A percentile compares a stretch with the other conserved stretches of the same genome.
These are phyloP conservation scores for Perdita meconis DNA, from an alignment of 2,888 invertebrate genomes.

Conservation along the genomic window DNA sequence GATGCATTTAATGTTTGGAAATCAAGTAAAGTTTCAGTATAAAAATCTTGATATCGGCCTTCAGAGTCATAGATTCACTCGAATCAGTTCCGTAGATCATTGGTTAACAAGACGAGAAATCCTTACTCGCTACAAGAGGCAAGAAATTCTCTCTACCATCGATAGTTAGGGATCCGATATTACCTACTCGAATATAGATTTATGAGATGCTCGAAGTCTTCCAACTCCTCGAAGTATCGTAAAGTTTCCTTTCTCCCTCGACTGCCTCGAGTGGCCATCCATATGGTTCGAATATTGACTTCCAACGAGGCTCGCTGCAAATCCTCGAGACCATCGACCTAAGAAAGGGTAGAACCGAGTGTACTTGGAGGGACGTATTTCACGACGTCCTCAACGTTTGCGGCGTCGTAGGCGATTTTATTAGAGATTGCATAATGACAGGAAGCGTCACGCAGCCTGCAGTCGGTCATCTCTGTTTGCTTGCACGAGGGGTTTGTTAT, in stretches of 20 bases:
- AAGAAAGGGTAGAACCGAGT: not conserved
- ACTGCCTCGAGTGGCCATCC: conserved; percentile 21
- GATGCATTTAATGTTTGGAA: no score
- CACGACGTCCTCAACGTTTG: conserved; percentile 10
- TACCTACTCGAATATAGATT: conserved; percentile 31
- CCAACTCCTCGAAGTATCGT: conserved; percentile 22
- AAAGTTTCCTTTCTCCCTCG: conserved; percentile 25
- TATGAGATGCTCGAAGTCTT: conserved; percentile 20
- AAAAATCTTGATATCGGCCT: no score
- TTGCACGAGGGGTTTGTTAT: conserved; percentile 58
- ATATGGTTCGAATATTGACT: conserved; percentile 1
- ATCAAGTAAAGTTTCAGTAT: no score
- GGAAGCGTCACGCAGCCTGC: conserved; percentile 67
- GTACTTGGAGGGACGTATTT: not conserved
- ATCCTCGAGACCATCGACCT: not conserved
- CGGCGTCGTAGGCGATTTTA: conserved; percentile 70
- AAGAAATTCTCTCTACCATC: not conserved
- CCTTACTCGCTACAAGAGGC: not conserved
- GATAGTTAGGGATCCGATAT: conserved; percentile 10
- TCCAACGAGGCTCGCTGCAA: not conserved
- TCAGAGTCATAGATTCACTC: no score
- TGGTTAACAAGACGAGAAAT: not conserved
- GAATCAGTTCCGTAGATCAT: no score
- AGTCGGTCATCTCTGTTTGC: conserved; percentile 37
- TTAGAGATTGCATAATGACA: conserved; percentile 74